These are phyloP conservation scores for Plagodis pulveraria DNA, from an alignment of 2,888 invertebrate genomes.

Conservation along the genomic window DNA sequence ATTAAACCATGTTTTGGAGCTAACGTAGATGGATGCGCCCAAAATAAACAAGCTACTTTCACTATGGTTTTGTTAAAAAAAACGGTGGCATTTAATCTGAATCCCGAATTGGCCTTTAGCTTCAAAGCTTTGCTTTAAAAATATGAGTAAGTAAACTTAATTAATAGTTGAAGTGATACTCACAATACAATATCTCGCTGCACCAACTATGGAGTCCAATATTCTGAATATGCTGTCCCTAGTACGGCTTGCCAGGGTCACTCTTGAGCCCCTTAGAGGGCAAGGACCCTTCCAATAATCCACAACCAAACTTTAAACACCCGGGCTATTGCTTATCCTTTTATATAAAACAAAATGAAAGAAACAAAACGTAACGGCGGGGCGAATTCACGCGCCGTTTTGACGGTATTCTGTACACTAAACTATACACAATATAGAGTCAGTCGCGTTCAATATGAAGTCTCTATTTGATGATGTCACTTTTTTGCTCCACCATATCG, in stretches of 20 bases:
- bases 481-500: constrained; percentile 85
- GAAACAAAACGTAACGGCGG: constrained; percentile 80
- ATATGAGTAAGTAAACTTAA: background rate
- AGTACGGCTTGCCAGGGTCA: constrained; percentile 79
- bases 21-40: constrained; percentile 54
- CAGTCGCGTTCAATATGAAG: constrained; percentile 39
- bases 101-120: no score
- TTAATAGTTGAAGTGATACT: constrained; percentile 50
- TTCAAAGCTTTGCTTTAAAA: background rate
- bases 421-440: constrained; percentile 48
- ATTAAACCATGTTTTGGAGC: constrained; percentile 75
- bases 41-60: constrained; percentile 42
- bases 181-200: constrained; percentile 83
- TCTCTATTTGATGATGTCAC: constrained; percentile 79
- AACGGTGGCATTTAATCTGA: no score
- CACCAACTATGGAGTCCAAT: constrained; percentile 81
- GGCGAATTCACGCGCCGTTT: constrained; percentile 73
- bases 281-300: constrained; percentile 61
- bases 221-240: constrained; percentile 80
- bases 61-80: no score
- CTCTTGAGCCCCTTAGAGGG: constrained; percentile 60
- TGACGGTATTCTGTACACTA: constrained; percentile 68
- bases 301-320: constrained; percentile 64
- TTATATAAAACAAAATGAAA: constrained; percentile 81
- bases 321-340: constrained; percentile 79